Base-by-base conservation (phyloP, 2,113 vertebrate genomes). In the Butorides virescens region DNA sequence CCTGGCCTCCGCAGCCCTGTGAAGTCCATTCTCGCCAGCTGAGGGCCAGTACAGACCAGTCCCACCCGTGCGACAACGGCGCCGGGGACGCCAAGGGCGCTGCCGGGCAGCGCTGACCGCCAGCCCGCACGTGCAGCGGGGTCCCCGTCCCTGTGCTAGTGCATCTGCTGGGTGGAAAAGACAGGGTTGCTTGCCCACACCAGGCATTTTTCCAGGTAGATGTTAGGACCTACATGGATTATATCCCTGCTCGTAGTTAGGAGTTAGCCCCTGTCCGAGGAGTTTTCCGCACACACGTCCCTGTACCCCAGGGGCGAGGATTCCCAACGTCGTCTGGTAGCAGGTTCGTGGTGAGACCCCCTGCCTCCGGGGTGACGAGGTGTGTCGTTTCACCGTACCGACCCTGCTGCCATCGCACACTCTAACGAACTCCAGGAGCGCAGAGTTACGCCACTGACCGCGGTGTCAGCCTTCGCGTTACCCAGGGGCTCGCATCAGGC, bases 391-490 rank as follows among this genome's bases (percentile, higher is more conserved):
- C 95, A 92, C 47, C 71, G 61, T 6, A 4, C 94, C 94, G 84
- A 20, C 79, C 84, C 84, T 29, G 59, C 93, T 27, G 90, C 46
- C 93, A 92, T 89, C 93, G 86, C 94, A 97, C 90, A 97, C 87
- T 81, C 86, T 84, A 86, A 93, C 95, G 96, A 93, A 94, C 94
- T 90, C 96, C 68, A 97, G 95, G 95, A 95, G 93, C 52, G 66
- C 11, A 26, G 96, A 97, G 95, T 93, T 97, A 95, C 96, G 94
- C 94, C 86, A 21, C 87, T 97, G 95, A 96, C 87, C 87, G 78
- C 71, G 86, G 52, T 86, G 97, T 79, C 92, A 95, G 97, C 96
- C 96, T 96, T 96, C 88, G 88, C 93, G 65, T 95, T 94, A 96
- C 94, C 95, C 90, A 58, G 74, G 93, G 95, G 86, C 88, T 90